Evolutionary conservation across 2,797 vertebrate genomes (phyloP), one percentile per base, ranked within the genome.

Genomic region (Emydoidea blandingii): DNA sequence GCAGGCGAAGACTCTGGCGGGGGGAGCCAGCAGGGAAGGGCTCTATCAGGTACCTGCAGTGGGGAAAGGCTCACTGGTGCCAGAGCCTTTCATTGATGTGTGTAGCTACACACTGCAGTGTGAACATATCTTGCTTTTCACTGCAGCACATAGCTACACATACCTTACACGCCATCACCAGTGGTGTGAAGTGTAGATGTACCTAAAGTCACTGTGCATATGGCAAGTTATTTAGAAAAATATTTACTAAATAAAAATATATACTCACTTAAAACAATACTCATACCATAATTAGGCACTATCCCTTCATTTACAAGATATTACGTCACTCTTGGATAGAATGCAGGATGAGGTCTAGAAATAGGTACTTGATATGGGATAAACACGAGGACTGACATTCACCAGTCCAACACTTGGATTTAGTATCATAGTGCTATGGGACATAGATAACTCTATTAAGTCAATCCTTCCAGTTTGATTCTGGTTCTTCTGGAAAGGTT

Each of bases 361-460:
- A 5, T 31, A n/a, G 83, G 41, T 34, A 12, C 91, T 79, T 52
- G 21, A 0, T 3, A 5, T 41, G 9, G 86, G 56, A 91, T 89
- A 93, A 19, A n/a, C 15, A 94, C 19, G 8, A 68, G 19, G 65
- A 37, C 65, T 79, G 83, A 4, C 4, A 89, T 94, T 95, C 56
- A 72, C 37, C 79, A 81, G 78, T 80, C 50, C 81, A 54, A 29
- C 74, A 79, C 37, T 76, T 49, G 89, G 92, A 95, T 80, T 21
- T 29, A 80, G 57, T 83, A 86, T 76, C 62, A 90, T 5, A 76
- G 90, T 25, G 12, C 1, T 85, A 65, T 84, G 76, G 34, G 50
- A 44, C 89, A 93, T 88, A 23, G 81, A 95, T 93, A 90, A 83
- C 37, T 81, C 88, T 54, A 94, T 94, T 93, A 86, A 89, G 14